Evolutionary conservation across 2,797 vertebrate genomes (phyloP).

Genomic region (Melanotaenia maccullochi): DNA sequence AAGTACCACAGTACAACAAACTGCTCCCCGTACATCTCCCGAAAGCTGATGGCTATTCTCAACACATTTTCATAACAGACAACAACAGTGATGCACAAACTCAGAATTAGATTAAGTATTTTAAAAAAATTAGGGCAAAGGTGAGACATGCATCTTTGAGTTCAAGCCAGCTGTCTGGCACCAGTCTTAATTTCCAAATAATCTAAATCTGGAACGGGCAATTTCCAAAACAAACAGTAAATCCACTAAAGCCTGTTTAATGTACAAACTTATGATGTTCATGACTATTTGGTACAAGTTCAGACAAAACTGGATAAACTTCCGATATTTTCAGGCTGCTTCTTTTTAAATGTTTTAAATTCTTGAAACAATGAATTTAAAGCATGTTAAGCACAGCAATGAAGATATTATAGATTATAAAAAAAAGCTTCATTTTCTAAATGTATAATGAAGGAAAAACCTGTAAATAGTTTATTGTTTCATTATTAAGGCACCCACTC

Average conservation of each 20-base stretch:
- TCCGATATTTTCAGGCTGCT: slow-evolving; percentile 34
- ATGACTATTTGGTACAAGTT: slow-evolving; percentile 15
- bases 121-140: slow-evolving; percentile 52
- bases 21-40: slow-evolving; percentile 35
- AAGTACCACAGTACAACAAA: slow-evolving; percentile 35
- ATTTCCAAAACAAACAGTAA: slow-evolving; percentile 24
- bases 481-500: slow-evolving; percentile 20
- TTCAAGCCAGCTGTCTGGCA: slow-evolving; percentile 56
- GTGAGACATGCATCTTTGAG: slow-evolving; percentile 37
- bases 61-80: slow-evolving; percentile 54
- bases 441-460: slow-evolving; percentile 18
- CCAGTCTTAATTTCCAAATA: slow-evolving; percentile 28
- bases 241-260: slow-evolving; percentile 22
- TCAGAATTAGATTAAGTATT: slow-evolving; percentile 37
- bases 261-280: slow-evolving; percentile 20
- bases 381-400: slow-evolving; percentile 17
- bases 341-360: slow-evolving; percentile 50
- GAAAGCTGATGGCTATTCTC: slow-evolving; percentile 56
- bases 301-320: slow-evolving; percentile 7
- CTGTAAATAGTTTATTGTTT: slow-evolving; percentile 31
- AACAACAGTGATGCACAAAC: slow-evolving; percentile 42
- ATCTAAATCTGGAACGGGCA: slow-evolving; percentile 17
- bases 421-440: slow-evolving; percentile 13
- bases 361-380: slow-evolving; percentile 45
- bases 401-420: not conserved